These are phyloP conservation scores for Drosophila borborema DNA, from an alignment of 2,888 invertebrate species.

Conservation along the genomic window DNA sequence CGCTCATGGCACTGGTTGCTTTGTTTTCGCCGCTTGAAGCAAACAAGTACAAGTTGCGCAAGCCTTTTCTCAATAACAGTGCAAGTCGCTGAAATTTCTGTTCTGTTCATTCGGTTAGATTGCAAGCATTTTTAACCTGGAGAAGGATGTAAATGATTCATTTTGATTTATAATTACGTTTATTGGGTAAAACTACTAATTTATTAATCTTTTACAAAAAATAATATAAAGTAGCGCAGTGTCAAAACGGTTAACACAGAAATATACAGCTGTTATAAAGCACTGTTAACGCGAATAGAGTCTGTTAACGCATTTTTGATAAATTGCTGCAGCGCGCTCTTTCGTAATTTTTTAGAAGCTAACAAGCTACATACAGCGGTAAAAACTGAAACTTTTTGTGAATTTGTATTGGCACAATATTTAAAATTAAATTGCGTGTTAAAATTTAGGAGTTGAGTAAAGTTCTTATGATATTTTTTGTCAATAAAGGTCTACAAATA, in stretches of 20 bases:
- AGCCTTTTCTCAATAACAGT: background rate
- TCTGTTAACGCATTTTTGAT: background rate
- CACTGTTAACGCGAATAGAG: conserved; percentile 1
- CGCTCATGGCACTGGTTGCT: background rate
- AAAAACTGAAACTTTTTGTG: background rate
- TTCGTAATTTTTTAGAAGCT: background rate
- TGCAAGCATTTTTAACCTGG: background rate
- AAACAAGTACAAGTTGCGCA: background rate
- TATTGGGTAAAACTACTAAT: background rate
- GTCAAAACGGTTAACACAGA: background rate
- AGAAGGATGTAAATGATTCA: too few relatives aligned
- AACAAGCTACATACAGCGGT: background rate
- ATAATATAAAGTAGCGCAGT: background rate
- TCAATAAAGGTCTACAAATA: background rate
- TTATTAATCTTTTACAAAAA: background rate
- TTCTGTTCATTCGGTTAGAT: background rate
- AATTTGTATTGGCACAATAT: background rate
- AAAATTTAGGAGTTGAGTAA: background rate
- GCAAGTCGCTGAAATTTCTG: background rate
- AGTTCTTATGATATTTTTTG: background rate
- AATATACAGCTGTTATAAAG: background rate
- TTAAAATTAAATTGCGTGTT: background rate
- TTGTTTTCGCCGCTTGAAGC: background rate
- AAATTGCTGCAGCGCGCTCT: conserved; percentile 3
- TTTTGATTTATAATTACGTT: background rate